phyloP scores from a whole-genome alignment of 1,140 invertebrate species.

The Sminthurinus signatus region DNA sequence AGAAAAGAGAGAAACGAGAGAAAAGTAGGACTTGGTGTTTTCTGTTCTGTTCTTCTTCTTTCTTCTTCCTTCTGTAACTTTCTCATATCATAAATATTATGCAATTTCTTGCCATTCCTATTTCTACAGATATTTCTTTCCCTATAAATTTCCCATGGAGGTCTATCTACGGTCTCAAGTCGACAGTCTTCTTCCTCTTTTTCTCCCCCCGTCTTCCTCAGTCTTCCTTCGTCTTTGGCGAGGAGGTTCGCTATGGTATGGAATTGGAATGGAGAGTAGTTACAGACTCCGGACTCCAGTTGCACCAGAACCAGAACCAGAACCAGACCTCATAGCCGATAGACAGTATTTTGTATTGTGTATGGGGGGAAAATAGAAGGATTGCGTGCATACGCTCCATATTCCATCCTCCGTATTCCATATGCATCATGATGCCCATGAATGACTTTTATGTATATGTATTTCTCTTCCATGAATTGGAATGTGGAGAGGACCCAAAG shows the following conservation, averaged over 20 bases:
- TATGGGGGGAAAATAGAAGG: no score
- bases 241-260: no score
- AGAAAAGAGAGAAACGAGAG: not conserved
- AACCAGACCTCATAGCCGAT: not conserved
- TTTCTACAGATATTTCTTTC: no score
- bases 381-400: no score
- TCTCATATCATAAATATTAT: constrained; percentile 3
- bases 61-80: not conserved
- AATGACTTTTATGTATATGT: no score
- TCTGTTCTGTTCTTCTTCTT: not conserved
- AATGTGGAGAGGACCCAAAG: no score
- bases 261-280: not conserved
- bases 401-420: no score
- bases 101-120: not conserved
- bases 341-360: no score
- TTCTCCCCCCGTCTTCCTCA: not conserved
- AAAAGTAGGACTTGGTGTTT: not conserved
- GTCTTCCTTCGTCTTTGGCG: not conserved
- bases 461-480: no score
- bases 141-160: constrained; percentile 2
- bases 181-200: not conserved
- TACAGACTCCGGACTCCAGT: not conserved
- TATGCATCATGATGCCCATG: no score
- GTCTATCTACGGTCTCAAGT: not conserved
- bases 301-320: not conserved